phyloP scores from a whole-genome alignment of 2,888 invertebrate species.

The Stratiomys singularior region DNA sequence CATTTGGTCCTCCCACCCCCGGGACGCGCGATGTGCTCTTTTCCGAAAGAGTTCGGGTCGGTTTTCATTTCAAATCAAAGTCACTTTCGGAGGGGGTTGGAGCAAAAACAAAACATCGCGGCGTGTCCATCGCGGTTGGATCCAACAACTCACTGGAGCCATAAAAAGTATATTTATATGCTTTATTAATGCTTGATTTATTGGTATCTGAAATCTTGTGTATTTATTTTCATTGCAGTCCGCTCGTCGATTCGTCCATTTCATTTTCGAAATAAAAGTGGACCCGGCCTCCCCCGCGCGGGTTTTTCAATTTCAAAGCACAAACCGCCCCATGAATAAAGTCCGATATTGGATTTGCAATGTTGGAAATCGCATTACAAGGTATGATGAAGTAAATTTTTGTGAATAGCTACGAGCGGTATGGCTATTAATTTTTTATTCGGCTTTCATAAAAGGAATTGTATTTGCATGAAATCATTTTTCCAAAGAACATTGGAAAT shows the following conservation, averaged over 20 bases:
- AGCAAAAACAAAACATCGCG: neutral
- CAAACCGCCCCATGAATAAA: neutral
- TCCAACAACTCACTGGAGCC: neutral
- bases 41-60: neutral
- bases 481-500: no score
- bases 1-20: neutral
- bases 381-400: no score
- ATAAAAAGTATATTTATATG: conserved; percentile 28
- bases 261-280: neutral
- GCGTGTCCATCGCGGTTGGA: neutral
- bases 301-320: neutral
- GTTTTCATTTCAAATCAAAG: neutral
- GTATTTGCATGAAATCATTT: no score
- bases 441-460: no score
- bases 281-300: neutral
- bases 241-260: neutral
- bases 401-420: no score
- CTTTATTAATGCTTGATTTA: conserved; percentile 27
- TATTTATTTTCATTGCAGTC: conserved; percentile 17
- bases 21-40: neutral
- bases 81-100: neutral
- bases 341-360: neutral
- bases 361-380: no score
- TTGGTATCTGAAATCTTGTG: neutral
- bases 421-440: no score